Evolutionary conservation across 2,797 vertebrate genomes (phyloP).

Genomic region (Pantherophis alleghaniensis): DNA sequence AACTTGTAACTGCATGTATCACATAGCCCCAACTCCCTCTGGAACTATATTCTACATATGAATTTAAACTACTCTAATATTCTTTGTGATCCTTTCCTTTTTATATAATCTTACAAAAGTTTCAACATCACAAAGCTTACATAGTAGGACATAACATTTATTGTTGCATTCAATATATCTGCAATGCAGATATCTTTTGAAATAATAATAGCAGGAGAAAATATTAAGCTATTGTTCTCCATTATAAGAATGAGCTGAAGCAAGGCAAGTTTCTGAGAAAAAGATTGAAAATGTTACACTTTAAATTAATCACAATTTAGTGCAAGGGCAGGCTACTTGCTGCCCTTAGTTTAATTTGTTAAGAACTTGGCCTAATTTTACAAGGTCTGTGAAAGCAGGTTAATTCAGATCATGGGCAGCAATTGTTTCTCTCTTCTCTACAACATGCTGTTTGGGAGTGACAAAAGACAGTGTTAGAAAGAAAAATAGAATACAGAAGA

Average conservation of each 20-base stretch:
- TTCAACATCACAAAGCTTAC: not conserved
- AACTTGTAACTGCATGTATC: not conserved
- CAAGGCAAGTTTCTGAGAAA: not conserved
- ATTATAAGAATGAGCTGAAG: not conserved
- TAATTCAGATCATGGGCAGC: not conserved
- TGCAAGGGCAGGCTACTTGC: not conserved
- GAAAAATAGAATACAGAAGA: not conserved
- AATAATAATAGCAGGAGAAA: not conserved
- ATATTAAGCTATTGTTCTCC: not conserved
- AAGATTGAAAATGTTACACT: not conserved
- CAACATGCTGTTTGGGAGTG: not conserved
- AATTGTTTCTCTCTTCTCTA: not conserved
- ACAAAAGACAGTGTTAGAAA: not conserved
- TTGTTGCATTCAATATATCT: not conserved
- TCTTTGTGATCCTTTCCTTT: not conserved
- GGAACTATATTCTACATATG: not conserved
- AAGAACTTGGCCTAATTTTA: not conserved
- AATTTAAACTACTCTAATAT: not conserved
- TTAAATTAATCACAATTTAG: not conserved
- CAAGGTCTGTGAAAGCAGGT: not conserved
- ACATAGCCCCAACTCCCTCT: not conserved
- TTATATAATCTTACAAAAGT: not conserved
- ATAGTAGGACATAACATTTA: not conserved
- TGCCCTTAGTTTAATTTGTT: not conserved
- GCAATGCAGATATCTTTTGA: not conserved